Percentiles rank a stretch among this genome's conserved stretches.
These are phyloP conservation scores for Mellilla xanthometata DNA, from an alignment of 2,888 invertebrate species.

Conservation along the genomic window DNA sequence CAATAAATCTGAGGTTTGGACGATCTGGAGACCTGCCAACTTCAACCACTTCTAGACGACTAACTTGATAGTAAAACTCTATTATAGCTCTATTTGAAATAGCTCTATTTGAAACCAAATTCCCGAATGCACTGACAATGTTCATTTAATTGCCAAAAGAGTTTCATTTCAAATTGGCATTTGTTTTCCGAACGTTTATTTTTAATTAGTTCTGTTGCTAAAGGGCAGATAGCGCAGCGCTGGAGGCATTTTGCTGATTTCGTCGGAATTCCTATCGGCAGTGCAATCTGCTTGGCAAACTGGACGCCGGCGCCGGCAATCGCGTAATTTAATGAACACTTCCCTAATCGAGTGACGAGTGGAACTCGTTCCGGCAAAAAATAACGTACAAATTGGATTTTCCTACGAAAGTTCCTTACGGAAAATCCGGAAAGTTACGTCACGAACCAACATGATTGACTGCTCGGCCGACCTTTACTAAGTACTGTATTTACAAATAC, in stretches of 20 bases:
- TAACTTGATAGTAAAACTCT: slow-evolving; percentile 31
- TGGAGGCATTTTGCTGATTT: slow-evolving; percentile 49
- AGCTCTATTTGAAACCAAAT: slow-evolving; percentile 10
- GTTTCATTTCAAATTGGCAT: slow-evolving; percentile 19
- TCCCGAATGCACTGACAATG: slow-evolving; percentile 1
- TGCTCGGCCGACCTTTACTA: neutral
- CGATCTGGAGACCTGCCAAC: slow-evolving; percentile 37
- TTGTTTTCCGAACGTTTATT: slow-evolving; percentile 42
- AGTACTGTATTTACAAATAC: neutral
- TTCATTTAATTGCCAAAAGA: slow-evolving; percentile 16
- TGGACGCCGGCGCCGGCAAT: slow-evolving; percentile 63
- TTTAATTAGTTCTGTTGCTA: slow-evolving; percentile 44
- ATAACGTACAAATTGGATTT: slow-evolving; percentile 50
- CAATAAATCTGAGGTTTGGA: slow-evolving; percentile 32
- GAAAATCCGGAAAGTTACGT: slow-evolving; percentile 8
- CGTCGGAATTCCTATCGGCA: slow-evolving; percentile 49
- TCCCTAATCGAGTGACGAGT: slow-evolving; percentile 70
- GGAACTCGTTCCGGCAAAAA: slow-evolving; percentile 54
- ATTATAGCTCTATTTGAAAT: slow-evolving; percentile 23
- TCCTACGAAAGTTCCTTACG: slow-evolving; percentile 20
- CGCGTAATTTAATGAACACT: slow-evolving; percentile 76
- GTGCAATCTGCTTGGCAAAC: slow-evolving; percentile 68
- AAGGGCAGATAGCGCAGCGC: slow-evolving; percentile 32
- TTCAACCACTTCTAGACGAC: slow-evolving; percentile 35
- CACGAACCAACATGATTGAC: slow-evolving; percentile 5